A percentile compares a stretch with the other conserved stretches of the same genome.
phyloP scores from a whole-genome alignment of 2,888 invertebrate genomes.

The Apotomis betuletana region DNA sequence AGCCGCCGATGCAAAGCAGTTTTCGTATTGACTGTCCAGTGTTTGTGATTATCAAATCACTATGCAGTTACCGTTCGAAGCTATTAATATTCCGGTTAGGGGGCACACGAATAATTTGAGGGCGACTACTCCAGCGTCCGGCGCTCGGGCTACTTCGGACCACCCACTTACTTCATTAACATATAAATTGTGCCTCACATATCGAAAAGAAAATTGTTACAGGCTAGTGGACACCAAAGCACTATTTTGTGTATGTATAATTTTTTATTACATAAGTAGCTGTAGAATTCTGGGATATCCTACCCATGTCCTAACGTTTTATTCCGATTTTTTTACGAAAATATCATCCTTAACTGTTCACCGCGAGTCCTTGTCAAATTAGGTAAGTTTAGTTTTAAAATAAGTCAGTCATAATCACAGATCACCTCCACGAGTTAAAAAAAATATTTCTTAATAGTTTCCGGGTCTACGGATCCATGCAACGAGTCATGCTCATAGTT shows the following conservation, averaged over 20 bases:
- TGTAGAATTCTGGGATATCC: neutral
- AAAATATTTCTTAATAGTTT: no score
- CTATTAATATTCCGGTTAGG: slow-evolving; percentile 66
- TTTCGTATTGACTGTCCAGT: slow-evolving; percentile 48
- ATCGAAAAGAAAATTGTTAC: slow-evolving; percentile 46
- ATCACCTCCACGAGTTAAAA: no score
- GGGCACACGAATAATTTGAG: slow-evolving; percentile 62
- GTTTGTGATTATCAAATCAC: slow-evolving; percentile 62
- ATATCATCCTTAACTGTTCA: no score
- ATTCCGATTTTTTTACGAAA: no score
- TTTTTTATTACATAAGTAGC: neutral
- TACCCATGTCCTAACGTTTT: no score
- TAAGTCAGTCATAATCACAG: no score
- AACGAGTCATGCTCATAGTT: no score
- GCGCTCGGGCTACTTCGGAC: slow-evolving; percentile 48
- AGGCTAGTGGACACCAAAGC: slow-evolving; percentile 35
- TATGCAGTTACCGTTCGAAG: slow-evolving; percentile 54
- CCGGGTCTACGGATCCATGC: no score
- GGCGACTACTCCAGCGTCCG: slow-evolving; percentile 54
- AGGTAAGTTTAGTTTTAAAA: no score
- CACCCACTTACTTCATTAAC: slow-evolving; percentile 52
- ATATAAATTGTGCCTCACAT: slow-evolving; percentile 59
- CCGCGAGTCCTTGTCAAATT: no score
- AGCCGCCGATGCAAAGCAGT: slow-evolving; percentile 21
- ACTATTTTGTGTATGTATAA: slow-evolving; percentile 19